Percentiles rank a stretch among this genome's conserved stretches.
Evolutionary conservation across 2,113 vertebrate genomes (phyloP).

Genomic region (Mystacornis crossleyi): DNA sequence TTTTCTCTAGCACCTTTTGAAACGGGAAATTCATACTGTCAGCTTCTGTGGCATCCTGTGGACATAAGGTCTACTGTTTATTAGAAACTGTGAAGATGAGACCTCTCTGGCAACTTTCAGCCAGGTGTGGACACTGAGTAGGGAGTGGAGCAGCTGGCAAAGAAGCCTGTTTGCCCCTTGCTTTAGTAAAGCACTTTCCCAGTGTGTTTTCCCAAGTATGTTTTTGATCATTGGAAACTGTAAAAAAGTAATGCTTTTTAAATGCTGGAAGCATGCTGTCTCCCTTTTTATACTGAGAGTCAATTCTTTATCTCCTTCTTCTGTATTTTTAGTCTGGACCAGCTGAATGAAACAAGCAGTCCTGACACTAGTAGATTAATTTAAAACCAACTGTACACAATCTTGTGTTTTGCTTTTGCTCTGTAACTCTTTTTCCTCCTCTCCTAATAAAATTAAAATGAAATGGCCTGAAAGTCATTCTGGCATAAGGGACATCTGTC

Average conservation of each 20-base stretch:
- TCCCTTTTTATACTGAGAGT: background rate
- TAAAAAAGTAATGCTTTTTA: background rate
- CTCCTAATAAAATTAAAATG: slow-evolving; percentile 28
- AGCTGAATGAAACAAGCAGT: background rate
- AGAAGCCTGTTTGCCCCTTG: background rate
- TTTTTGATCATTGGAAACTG: background rate
- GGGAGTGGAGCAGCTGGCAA: background rate
- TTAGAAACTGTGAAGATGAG: background rate
- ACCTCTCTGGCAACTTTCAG: background rate
- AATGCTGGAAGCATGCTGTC: background rate
- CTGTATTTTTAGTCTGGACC: background rate
- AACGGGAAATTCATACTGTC: background rate
- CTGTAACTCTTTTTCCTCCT: background rate
- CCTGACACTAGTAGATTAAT: background rate
- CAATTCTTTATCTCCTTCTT: background rate
- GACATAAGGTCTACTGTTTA: background rate
- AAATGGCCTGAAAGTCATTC: slow-evolving; percentile 14
- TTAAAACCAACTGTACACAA: background rate
- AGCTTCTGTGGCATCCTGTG: background rate
- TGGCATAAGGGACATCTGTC: slow-evolving; percentile 3
- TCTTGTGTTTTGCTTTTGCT: background rate
- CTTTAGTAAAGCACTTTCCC: background rate
- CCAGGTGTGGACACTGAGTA: background rate
- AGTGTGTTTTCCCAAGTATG: background rate
- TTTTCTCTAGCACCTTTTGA: background rate